A percentile compares a stretch with the other conserved stretches of the same genome.
These are phyloP conservation scores for Diorhabda carinulata DNA, from an alignment of 1,140 invertebrate species.

Conservation along the genomic window DNA sequence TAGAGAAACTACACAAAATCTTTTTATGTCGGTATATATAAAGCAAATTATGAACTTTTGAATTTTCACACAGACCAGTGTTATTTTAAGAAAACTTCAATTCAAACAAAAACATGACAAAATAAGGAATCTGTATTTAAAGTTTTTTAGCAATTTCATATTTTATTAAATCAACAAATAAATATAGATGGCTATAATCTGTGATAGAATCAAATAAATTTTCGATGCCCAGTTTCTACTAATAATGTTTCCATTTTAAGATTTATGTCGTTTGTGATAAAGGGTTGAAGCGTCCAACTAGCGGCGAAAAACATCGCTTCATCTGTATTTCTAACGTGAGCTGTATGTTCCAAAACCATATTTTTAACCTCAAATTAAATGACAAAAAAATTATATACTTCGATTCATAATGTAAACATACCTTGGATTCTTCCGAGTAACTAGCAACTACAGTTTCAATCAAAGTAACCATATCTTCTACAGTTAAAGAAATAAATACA, in stretches of 20 bases:
- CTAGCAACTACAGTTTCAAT: conserved; percentile 32
- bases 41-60: too few species aligned
- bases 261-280: conserved; percentile 32
- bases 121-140: too few species aligned
- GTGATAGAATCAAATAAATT: conserved; percentile 25
- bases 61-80: too few species aligned
- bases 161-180: too few species aligned
- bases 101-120: too few species aligned
- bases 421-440: conserved; percentile 41
- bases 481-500: conserved; percentile 39
- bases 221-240: conserved; percentile 41
- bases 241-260: conserved; percentile 41
- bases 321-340: conserved; percentile 36
- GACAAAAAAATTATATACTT: not conserved
- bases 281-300: conserved; percentile 39
- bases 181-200: too few species aligned
- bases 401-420: conserved; percentile 18
- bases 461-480: conserved; percentile 23
- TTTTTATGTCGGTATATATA: too few species aligned
- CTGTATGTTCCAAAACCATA: conserved; percentile 43
- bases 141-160: too few species aligned
- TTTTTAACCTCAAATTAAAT: conserved; percentile 40
- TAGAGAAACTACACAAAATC: too few species aligned
- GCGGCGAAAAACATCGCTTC: conserved; percentile 42
- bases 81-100: too few species aligned